A percentile compares a stretch with the other conserved stretches of the same genome.
These are phyloP conservation scores for Dioctria rufipes DNA, from an alignment of 2,888 invertebrate genomes.

Conservation along the genomic window DNA sequence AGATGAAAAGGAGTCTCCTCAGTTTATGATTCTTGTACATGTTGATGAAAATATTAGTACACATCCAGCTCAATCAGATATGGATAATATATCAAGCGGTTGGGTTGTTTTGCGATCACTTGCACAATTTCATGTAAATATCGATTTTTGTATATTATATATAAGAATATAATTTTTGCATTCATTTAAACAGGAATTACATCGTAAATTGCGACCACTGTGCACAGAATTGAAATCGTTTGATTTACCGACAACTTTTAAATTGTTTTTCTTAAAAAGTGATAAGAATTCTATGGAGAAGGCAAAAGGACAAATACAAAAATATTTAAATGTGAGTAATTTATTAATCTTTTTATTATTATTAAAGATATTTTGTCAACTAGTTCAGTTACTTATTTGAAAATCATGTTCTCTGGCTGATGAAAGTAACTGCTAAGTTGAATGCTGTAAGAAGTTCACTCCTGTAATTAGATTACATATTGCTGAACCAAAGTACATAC, in stretches of 20 bases:
- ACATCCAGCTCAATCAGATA: conserved; percentile 69
- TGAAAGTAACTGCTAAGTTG: too few relatives aligned
- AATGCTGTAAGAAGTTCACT: too few relatives aligned
- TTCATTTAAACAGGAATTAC: conserved; percentile 77
- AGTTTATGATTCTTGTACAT: conserved; percentile 87
- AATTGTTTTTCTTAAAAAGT: conserved; percentile 86
- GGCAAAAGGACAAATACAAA: conserved; percentile 86
- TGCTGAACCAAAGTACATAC: too few relatives aligned
- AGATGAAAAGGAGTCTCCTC: conserved; percentile 74
- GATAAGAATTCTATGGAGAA: conserved; percentile 86
- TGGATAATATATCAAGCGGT: conserved; percentile 75
- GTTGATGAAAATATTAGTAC: conserved; percentile 75
- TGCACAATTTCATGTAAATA: conserved; percentile 75
- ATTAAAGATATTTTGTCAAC: too few relatives aligned
- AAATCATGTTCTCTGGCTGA: too few relatives aligned
- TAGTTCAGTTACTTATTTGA: too few relatives aligned
- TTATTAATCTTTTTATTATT: neutral
- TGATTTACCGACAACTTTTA: conserved; percentile 87
- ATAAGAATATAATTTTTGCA: neutral
- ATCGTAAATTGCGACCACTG: conserved; percentile 86
- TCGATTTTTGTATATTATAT: neutral
- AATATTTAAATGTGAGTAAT: conserved; percentile 84
- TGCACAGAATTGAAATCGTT: conserved; percentile 85
- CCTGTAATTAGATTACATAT: too few relatives aligned
- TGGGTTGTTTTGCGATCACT: conserved; percentile 79